Evolutionary conservation across 2,888 invertebrate genomes (phyloP).

Genomic region (Caenorhabditis macrosperma): DNA sequence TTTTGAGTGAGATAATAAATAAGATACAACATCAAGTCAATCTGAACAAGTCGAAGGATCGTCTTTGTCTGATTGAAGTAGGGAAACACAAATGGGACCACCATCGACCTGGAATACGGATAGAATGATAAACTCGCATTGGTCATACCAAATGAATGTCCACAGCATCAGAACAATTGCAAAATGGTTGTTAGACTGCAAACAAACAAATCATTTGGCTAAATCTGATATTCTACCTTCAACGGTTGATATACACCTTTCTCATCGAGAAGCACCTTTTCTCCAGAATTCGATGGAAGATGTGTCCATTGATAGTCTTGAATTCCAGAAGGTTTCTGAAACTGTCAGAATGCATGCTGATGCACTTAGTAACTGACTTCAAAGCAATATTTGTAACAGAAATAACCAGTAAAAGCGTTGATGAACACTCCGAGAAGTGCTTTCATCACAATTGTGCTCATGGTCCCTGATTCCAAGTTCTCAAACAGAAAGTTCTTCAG

Average conservation of each 20-base stretch:
- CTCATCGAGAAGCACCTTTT: background rate
- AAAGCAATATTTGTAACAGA: conserved; percentile 3
- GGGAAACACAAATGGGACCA: background rate
- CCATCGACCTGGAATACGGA: background rate
- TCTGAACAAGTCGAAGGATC: background rate
- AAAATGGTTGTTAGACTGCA: conserved; percentile 7
- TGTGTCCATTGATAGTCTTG: background rate
- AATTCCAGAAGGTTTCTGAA: background rate
- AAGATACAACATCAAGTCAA: background rate
- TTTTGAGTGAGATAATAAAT: background rate
- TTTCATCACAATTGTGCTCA: background rate
- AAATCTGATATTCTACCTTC: background rate
- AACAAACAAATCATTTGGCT: background rate
- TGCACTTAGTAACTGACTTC: too few species aligned
- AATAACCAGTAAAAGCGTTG: background rate
- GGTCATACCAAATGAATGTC: background rate
- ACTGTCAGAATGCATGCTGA: too few species aligned
- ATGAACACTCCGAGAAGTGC: background rate
- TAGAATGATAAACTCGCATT: background rate
- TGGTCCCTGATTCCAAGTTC: background rate
- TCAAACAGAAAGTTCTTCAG: background rate
- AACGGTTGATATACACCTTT: background rate
- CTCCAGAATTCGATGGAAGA: background rate
- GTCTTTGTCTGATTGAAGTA: conserved; percentile 2
- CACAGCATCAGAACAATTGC: background rate